These are phyloP conservation scores for Whitmania pigra DNA, from an alignment of 1,140 invertebrate genomes.

Conservation along the genomic window DNA sequence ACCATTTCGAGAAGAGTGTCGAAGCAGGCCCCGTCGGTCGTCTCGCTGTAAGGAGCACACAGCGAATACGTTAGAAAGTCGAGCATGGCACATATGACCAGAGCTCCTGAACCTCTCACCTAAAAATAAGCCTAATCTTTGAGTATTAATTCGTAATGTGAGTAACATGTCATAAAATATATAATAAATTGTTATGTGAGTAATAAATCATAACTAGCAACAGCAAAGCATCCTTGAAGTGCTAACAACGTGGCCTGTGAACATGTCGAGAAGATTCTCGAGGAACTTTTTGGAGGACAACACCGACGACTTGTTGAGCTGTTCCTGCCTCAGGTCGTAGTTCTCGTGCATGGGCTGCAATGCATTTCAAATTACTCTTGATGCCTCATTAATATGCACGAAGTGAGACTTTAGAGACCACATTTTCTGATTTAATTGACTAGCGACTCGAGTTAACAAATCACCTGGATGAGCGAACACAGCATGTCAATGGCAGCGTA, in stretches of 20 bases:
- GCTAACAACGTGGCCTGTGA: constrained; percentile 82
- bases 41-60: constrained; percentile 97
- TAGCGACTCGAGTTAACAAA: neutral
- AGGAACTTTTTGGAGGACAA: constrained; percentile 82
- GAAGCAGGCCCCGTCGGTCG: constrained; percentile 92
- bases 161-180: too few relatives aligned
- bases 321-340: constrained; percentile 83
- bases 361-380: too few relatives aligned
- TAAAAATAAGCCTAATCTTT: constrained; percentile 33
- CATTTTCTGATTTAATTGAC: neutral
- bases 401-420: neutral
- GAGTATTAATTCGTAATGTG: neutral
- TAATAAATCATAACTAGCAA: neutral
- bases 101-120: constrained; percentile 54
- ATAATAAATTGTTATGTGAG: neutral
- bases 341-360: constrained; percentile 83
- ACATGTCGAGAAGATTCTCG: constrained; percentile 83
- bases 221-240: neutral
- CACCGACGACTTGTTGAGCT: constrained; percentile 90
- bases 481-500: constrained; percentile 94
- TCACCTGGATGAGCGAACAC: constrained; percentile 81
- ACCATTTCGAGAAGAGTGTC: constrained; percentile 87
- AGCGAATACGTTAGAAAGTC: constrained; percentile 97
- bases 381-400: neutral
- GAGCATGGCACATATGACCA: constrained; percentile 66